Conservation (phyloP, 2,113 vertebrate species). For the Hirundichthys speculiger region DNA sequence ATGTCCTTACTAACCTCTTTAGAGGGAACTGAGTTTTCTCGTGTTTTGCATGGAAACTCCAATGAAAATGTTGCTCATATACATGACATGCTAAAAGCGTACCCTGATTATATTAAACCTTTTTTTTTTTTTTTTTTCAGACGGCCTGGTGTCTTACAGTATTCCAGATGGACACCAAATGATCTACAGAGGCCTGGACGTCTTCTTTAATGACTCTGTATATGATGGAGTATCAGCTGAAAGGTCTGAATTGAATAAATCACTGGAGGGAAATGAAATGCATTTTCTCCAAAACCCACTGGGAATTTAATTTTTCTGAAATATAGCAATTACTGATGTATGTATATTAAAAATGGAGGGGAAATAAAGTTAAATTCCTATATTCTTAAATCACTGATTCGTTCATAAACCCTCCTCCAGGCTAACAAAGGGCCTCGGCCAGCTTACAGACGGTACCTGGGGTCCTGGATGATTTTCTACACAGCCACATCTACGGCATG, state of each 20-base stretch:
- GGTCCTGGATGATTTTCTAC: constrained; percentile 94
- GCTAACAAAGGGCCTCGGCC: constrained; percentile 92
- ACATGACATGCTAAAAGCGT: not conserved
- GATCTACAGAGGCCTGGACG: constrained; percentile 83
- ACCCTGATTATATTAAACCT: not conserved
- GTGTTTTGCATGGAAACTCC: not conserved
- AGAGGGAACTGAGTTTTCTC: not conserved
- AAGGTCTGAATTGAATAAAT: constrained; percentile 78
- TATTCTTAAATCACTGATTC: no score
- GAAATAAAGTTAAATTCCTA: no score
- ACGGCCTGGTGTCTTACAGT: constrained; percentile 93
- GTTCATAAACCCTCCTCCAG: constrained; percentile 64
- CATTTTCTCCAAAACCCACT: no score
- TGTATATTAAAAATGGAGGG: not conserved
- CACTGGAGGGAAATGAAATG: not conserved
- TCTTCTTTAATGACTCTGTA: constrained; percentile 94
- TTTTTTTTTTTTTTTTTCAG: constrained; percentile 70
- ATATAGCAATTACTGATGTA: not conserved
- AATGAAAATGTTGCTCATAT: not conserved
- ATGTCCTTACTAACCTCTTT: not conserved
- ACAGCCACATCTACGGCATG: constrained; percentile 89
- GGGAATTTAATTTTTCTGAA: not conserved
- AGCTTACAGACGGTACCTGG: constrained; percentile 92
- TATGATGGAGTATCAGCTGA: constrained; percentile 90
- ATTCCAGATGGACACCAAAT: constrained; percentile 91